phyloP scores from a whole-genome alignment of 2,888 invertebrate genomes.

The Eucriotettix oculatus region DNA sequence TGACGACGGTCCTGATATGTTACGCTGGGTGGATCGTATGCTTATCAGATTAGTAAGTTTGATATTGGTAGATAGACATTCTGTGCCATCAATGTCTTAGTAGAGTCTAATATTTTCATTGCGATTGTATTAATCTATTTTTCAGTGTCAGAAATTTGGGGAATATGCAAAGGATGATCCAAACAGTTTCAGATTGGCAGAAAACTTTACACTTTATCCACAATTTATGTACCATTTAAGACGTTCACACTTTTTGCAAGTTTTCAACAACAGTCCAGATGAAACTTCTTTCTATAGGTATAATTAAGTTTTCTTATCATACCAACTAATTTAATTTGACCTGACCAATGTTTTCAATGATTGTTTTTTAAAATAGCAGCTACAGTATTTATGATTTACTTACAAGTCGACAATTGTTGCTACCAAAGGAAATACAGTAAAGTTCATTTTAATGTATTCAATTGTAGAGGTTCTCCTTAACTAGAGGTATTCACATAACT shows the following conservation, averaged over 20 bases:
- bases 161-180: slow-evolving; percentile 97
- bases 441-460: no score
- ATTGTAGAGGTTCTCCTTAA: no score
- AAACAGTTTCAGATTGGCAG: slow-evolving; percentile 84
- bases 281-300: slow-evolving; percentile 96
- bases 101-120: not conserved
- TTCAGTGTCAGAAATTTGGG: slow-evolving; percentile 96
- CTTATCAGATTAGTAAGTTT: slow-evolving; percentile 74
- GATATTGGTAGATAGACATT: not conserved
- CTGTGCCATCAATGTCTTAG: not conserved
- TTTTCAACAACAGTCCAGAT: slow-evolving; percentile 99
- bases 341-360: no score
- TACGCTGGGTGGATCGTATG: slow-evolving; percentile 97
- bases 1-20: slow-evolving; percentile 90
- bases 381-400: no score
- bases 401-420: no score
- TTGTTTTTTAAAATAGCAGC: no score
- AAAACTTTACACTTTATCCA: slow-evolving; percentile 95
- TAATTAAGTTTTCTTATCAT: not conserved
- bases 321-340: no score
- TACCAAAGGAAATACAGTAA: no score
- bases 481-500: no score
- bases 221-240: slow-evolving; percentile 99
- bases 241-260: slow-evolving; percentile 96
- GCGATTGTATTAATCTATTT: slow-evolving; percentile 15